Evolutionary conservation across 2,113 vertebrate species (phyloP).

Genomic region (Geococcyx californianus): DNA sequence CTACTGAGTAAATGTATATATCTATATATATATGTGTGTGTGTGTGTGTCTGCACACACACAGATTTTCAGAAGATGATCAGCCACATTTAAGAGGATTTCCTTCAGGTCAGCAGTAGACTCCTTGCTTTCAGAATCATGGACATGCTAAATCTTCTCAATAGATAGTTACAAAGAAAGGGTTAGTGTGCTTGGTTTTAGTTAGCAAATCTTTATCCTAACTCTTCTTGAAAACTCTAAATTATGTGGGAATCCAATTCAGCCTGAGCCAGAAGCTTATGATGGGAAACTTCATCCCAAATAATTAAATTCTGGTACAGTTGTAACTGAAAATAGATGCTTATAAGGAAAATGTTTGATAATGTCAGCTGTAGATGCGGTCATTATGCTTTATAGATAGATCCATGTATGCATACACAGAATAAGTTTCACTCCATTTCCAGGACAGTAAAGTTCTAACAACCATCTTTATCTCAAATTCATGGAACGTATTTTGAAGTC

Average conservation of each 20-base stretch:
- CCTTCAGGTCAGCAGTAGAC: not conserved
- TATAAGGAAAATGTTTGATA: not conserved
- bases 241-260: not conserved
- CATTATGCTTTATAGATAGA: not conserved
- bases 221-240: not conserved
- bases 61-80: not conserved
- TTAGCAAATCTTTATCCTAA: not conserved
- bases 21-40: rapidly evolving
- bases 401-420: not conserved
- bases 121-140: not conserved
- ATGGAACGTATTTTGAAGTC: not conserved
- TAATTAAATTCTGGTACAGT: not conserved
- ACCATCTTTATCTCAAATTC: not conserved
- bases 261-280: not conserved
- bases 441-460: not conserved
- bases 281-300: not conserved
- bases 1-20: not conserved
- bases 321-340: not conserved
- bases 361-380: not conserved
- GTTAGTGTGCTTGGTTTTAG: not conserved
- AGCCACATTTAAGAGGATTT: not conserved
- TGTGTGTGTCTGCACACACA: rapidly evolving
- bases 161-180: not conserved
- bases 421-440: not conserved
- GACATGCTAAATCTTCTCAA: not conserved